phyloP scores from a whole-genome alignment of 2,888 invertebrate genomes.

The Teinopalpus imperialis region DNA sequence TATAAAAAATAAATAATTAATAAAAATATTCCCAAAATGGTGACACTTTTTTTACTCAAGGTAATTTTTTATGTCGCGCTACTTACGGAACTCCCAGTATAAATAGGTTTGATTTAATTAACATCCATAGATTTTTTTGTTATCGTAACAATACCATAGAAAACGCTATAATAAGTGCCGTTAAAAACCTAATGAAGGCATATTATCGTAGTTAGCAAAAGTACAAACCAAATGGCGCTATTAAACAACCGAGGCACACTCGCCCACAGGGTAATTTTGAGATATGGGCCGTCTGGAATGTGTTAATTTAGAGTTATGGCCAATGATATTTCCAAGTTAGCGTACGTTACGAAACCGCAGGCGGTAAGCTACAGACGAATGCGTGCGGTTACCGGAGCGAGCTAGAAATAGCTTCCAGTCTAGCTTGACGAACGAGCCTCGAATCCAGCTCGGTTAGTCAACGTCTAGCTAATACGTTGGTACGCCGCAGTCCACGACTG shows the following conservation, averaged over 20 bases:
- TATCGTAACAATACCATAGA: too few relatives aligned
- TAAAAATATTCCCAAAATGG: too few relatives aligned
- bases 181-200: not conserved
- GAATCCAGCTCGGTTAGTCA: constrained; percentile 38
- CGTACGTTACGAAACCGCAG: constrained; percentile 15
- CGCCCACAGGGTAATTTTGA: constrained; percentile 9
- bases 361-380: constrained; percentile 26
- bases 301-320: constrained; percentile 25
- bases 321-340: constrained; percentile 19
- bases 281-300: constrained; percentile 10
- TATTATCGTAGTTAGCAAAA: constrained; percentile 3
- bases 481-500: constrained; percentile 16
- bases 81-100: too few relatives aligned
- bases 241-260: constrained; percentile 2
- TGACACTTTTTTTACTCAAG: too few relatives aligned
- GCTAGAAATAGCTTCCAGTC: constrained; percentile 28
- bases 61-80: too few relatives aligned
- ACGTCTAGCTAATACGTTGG: constrained; percentile 40
- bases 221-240: constrained; percentile 3
- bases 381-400: constrained; percentile 22
- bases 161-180: too few relatives aligned
- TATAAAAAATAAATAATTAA: too few relatives aligned
- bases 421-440: constrained; percentile 10
- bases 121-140: too few relatives aligned
- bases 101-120: too few relatives aligned